phyloP scores from a whole-genome alignment of 2,888 invertebrate genomes.

The Orthosia cruda region DNA sequence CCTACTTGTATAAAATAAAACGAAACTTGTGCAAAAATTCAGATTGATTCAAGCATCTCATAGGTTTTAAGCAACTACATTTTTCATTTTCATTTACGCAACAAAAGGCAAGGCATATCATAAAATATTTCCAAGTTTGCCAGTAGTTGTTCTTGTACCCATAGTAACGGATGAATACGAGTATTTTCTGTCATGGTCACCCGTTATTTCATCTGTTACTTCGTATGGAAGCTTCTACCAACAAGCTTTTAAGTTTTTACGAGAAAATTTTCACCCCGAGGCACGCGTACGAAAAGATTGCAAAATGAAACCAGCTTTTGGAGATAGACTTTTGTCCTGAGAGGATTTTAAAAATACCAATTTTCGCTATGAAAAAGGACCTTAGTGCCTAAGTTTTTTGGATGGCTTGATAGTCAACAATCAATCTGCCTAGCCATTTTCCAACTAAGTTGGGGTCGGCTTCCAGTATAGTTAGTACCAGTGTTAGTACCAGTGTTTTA shows the following conservation, averaged over 20 bases:
- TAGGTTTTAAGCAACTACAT: no score
- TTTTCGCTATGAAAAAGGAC: constrained; percentile 17
- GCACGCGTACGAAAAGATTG: constrained; percentile 44
- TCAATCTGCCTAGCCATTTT: no score
- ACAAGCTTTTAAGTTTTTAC: constrained; percentile 59
- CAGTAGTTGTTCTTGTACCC: constrained; percentile 32
- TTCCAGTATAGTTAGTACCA: no score
- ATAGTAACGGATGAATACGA: constrained; percentile 37
- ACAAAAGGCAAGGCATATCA: constrained; percentile 3
- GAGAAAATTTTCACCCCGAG: constrained; percentile 33
- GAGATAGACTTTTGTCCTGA: constrained; percentile 23
- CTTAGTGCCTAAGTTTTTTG: background rate
- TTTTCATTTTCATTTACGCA: background rate
- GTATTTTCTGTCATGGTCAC: constrained; percentile 46
- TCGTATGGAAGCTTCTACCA: constrained; percentile 38
- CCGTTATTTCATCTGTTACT: constrained; percentile 58
- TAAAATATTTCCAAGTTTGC: constrained; percentile 30
- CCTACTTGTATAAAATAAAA: no score
- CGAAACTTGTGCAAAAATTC: no score
- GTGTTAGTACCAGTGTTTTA: no score
- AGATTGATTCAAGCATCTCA: no score
- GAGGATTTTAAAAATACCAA: constrained; percentile 15
- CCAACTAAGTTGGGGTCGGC: no score
- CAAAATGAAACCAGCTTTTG: constrained; percentile 22
- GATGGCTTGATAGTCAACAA: background rate